A percentile compares a stretch with the other conserved stretches of the same genome.
These are phyloP conservation scores for Anolis apletophallus DNA, from an alignment of 2,797 vertebrate species.

Conservation along the genomic window DNA sequence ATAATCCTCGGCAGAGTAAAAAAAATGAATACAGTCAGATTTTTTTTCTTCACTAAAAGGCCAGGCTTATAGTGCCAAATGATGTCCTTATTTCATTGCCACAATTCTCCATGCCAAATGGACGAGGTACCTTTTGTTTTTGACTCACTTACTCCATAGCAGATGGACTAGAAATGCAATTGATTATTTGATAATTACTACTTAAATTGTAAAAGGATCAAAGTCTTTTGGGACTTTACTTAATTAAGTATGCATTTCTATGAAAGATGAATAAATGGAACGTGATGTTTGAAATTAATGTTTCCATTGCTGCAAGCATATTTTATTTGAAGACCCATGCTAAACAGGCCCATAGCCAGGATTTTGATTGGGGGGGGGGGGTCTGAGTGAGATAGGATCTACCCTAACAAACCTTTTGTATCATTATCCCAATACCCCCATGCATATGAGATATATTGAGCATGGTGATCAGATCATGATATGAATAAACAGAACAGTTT, in stretches of 20 bases:
- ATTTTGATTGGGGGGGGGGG: too few relatives aligned
- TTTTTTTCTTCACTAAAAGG: conserved; percentile 9
- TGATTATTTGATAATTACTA: conserved; percentile 14
- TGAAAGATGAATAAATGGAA: conserved; percentile 18
- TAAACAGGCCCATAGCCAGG: too few relatives aligned
- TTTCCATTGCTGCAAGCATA: background rate
- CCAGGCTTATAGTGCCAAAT: background rate
- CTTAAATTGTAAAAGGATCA: conserved; percentile 4
- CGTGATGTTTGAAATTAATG: background rate
- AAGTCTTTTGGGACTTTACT: conserved; percentile 7
- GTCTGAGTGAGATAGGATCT: too few relatives aligned
- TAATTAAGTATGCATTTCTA: background rate
- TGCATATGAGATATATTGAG: too few relatives aligned
- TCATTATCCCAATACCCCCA: too few relatives aligned
- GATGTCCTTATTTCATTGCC: background rate
- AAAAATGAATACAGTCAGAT: background rate
- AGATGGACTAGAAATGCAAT: conserved; percentile 24
- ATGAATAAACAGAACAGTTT: too few relatives aligned
- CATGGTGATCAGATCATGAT: too few relatives aligned
- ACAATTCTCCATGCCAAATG: background rate
- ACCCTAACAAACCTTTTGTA: too few relatives aligned
- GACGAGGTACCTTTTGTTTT: conserved; percentile 1
- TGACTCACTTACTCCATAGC: background rate
- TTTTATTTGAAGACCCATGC: background rate
- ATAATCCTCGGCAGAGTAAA: background rate